phyloP scores from a whole-genome alignment of 2,888 invertebrate genomes.

The Mellilla xanthometata region DNA sequence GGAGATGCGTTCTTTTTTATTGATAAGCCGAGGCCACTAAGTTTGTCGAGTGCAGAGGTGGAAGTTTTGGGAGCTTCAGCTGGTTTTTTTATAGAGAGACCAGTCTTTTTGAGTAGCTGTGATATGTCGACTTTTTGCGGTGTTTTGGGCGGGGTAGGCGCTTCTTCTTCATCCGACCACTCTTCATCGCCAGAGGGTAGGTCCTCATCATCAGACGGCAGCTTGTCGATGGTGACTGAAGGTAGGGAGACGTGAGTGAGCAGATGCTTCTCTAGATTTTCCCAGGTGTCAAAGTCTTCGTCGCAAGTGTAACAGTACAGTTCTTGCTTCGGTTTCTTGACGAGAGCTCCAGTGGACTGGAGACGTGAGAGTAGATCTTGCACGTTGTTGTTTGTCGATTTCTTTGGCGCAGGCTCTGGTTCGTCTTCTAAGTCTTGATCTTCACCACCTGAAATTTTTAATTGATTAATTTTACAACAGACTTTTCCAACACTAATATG shows the following conservation, averaged over 20 bases:
- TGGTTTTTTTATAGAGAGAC: conserved; percentile 63
- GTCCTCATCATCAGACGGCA: conserved; percentile 80
- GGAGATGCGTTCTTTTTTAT: conserved; percentile 68
- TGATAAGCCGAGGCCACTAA: conserved; percentile 72
- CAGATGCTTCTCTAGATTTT: conserved; percentile 76
- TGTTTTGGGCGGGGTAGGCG: conserved; percentile 41
- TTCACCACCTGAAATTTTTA: conserved; percentile 43
- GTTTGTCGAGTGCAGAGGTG: conserved; percentile 62
- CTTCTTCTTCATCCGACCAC: conserved; percentile 76
- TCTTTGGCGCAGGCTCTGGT: conserved; percentile 2
- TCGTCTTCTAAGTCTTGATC: conserved; percentile 44
- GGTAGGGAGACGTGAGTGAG: conserved; percentile 82
- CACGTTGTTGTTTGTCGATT: conserved; percentile 48
- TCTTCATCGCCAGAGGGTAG: conserved; percentile 66
- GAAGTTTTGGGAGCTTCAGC: conserved; percentile 47
- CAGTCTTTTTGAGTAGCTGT: conserved; percentile 64
- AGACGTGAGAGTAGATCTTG: conserved; percentile 61
- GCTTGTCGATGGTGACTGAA: conserved; percentile 68
- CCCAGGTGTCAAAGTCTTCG: conserved; percentile 69
- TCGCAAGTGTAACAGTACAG: conserved; percentile 78
- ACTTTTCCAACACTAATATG: too few species aligned
- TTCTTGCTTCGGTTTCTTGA: conserved; percentile 66
- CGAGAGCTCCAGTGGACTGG: conserved; percentile 60
- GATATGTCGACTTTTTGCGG: conserved; percentile 73
- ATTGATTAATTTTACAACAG: too few species aligned